phyloP scores from a whole-genome alignment of 1,140 invertebrate species.

The Drosophila sulfurigaster region DNA sequence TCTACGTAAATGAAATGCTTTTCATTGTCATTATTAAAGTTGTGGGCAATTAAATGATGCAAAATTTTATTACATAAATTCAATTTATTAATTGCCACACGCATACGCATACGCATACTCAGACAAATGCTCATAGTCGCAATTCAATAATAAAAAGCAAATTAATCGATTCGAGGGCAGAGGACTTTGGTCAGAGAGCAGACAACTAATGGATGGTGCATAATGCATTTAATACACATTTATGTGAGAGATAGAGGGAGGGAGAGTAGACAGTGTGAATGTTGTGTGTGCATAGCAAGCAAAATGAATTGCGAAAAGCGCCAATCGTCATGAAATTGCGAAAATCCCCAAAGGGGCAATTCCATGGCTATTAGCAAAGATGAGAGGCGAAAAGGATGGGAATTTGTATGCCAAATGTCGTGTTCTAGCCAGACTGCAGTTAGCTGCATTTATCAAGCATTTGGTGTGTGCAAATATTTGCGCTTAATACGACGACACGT shows the following conservation, averaged over 20 bases:
- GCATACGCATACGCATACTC: constrained; percentile 21
- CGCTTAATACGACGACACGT: constrained; percentile 74
- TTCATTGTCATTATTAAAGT: constrained; percentile 9
- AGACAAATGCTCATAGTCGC: constrained; percentile 23
- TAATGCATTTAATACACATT: constrained; percentile 72
- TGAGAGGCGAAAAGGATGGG: not conserved
- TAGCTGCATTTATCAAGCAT: constrained; percentile 77
- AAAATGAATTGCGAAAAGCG: constrained; percentile 35
- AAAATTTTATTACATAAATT: constrained; percentile 71
- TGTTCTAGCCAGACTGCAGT: constrained; percentile 47
- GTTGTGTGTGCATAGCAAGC: constrained; percentile 1
- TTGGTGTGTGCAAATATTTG: constrained; percentile 80
- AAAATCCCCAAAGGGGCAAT: constrained; percentile 34
- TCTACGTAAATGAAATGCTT: constrained; percentile 1
- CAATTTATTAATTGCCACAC: constrained; percentile 76
- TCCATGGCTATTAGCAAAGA: constrained; percentile 10
- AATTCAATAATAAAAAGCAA: constrained; percentile 76
- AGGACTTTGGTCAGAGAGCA: constrained; percentile 1
- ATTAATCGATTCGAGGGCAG: constrained; percentile 50
- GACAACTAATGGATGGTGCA: constrained; percentile 77
- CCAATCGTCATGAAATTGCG: constrained; percentile 47
- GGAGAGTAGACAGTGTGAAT: not conserved
- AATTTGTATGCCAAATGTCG: constrained; percentile 60
- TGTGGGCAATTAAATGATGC: constrained; percentile 38
- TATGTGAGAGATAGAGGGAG: constrained; percentile 22